phyloP scores from a whole-genome alignment of 2,113 vertebrate species.

The Orthonyx spaldingii region DNA sequence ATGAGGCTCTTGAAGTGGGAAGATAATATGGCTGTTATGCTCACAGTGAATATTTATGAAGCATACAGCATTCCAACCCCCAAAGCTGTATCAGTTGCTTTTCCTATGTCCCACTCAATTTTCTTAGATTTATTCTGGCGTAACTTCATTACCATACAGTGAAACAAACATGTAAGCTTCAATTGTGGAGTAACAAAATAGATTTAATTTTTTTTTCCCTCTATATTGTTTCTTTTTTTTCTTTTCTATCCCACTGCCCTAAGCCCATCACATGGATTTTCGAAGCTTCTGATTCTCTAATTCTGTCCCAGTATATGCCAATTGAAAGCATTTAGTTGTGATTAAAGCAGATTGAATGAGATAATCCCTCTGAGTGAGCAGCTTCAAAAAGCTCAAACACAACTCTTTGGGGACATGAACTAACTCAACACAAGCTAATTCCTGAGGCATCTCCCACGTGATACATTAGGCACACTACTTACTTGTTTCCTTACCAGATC shows the following conservation, averaged over 20 bases:
- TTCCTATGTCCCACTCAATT: background rate
- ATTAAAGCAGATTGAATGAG: constrained; percentile 88
- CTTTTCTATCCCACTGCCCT: background rate
- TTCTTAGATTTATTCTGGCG: background rate
- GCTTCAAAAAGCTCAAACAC: constrained; percentile 80
- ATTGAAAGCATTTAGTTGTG: constrained; percentile 84
- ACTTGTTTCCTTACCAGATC: constrained; percentile 20
- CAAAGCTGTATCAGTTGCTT: background rate
- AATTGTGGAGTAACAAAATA: background rate
- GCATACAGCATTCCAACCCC: background rate
- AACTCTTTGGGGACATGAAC: constrained; percentile 72
- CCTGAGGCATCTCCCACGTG: constrained; percentile 62
- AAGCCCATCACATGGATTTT: constrained; percentile 54
- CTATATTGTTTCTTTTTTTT: background rate
- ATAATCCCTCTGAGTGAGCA: constrained; percentile 85
- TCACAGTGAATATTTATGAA: background rate
- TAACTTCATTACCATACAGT: background rate
- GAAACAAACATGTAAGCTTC: background rate
- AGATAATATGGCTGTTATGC: background rate
- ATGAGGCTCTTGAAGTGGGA: background rate
- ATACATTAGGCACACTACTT: background rate
- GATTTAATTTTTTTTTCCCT: background rate
- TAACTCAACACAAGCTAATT: constrained; percentile 74
- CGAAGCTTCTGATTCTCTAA: constrained; percentile 70
- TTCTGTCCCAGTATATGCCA: constrained; percentile 71